Base-by-base conservation (phyloP, 2,888 invertebrate genomes). In the Volucella inflata region DNA sequence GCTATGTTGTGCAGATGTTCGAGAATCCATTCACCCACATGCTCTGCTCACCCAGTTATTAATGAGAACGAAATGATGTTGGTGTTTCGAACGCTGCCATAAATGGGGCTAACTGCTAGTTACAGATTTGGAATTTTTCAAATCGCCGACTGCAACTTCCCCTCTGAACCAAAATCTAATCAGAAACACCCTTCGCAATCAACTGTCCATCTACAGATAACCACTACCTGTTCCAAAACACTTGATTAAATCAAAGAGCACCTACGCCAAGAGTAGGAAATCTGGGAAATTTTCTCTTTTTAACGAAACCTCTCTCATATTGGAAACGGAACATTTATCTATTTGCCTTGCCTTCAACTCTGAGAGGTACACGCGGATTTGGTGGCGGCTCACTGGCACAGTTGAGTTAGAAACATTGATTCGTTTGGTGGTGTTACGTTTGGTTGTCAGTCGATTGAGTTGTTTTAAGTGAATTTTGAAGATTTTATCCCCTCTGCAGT, bases 351-450 rank as follows among this genome's bases (percentile, higher is more conserved):
- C 21, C 40, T 36, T 48, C 3, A 16, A 30, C 11, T 57, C 48
- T 16, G 30, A n/a, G 46, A 50, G 65, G 57, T 50, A 75, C 40
- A 57, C 51, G 60, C 74, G 17, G 53, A 68, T 51, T 60, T 44
- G 16, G 50, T 10, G 11, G 53, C 17, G 60, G 60, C 10, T 70
- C 17, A 53, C 71, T 70, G 46, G 36, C n/a, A 14, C 74, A 84
- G 84, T 84, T 84, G 80, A 84, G 84, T 80, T 65, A 67, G 42
- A 55, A 65, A 71, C 80, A 60, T 80, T 46, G 65, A 55, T 17
- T 59, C 21, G 71, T 42, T n/a, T 67, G 75, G 75, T 21, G 50
- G 53, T 51, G 50, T 10, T 8, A 60, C 36, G 40, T 60, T 53
- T 57, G 16, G n/a, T 36, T n/a, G 12, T 48, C 0, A 64, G 40